Evolutionary conservation across 2,113 vertebrate species (phyloP).

Genomic region (Stictonetta naevosa): DNA sequence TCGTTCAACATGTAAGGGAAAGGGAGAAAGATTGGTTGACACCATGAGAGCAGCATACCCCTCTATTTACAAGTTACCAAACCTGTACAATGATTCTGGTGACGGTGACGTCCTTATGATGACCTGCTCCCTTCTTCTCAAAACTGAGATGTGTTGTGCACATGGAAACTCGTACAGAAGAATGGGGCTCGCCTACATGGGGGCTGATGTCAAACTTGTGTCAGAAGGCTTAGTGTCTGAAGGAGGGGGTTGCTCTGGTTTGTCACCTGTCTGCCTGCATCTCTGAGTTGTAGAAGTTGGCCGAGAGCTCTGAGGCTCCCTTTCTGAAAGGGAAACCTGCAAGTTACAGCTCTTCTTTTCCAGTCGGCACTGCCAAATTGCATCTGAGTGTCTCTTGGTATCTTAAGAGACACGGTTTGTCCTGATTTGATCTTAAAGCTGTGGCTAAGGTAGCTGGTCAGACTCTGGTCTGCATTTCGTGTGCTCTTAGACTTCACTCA

Average conservation of each 20-base stretch:
- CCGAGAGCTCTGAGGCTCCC: no score
- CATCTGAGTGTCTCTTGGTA: no score
- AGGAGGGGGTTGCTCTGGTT: neutral
- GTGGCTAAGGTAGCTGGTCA: no score
- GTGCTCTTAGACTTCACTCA: no score
- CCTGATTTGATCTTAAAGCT: no score
- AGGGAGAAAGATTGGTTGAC: neutral
- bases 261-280: neutral
- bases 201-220: neutral
- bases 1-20: neutral
- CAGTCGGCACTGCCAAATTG: no score
- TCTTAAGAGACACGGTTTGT: no score
- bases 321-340: no score
- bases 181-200: neutral
- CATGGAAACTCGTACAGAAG: neutral
- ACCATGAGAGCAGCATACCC: neutral
- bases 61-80: neutral
- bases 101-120: neutral
- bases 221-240: neutral
- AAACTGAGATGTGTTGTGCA: neutral
- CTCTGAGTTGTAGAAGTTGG: no score
- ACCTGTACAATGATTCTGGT: neutral
- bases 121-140: neutral
- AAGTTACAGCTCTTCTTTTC: no score
- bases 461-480: no score